Percentiles rank a stretch among this genome's conserved stretches.
Evolutionary conservation across 2,797 vertebrate genomes (phyloP).

Genomic region (Takifugu rubripes): DNA sequence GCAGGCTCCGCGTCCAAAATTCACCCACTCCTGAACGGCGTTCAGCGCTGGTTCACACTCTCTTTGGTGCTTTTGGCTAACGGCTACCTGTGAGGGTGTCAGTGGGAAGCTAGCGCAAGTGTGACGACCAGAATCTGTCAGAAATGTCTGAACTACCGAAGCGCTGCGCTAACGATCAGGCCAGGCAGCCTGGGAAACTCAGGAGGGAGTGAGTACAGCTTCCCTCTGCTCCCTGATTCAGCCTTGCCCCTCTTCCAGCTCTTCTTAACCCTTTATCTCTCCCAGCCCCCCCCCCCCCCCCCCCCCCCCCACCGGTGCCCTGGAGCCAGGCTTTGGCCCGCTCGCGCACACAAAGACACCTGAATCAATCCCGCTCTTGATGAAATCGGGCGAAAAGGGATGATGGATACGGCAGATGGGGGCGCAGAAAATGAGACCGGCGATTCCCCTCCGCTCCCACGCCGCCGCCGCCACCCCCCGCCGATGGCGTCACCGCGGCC

Average conservation of each 20-base stretch:
- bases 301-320: constrained; percentile 42
- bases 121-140: too few relatives aligned
- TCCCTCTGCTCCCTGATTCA: constrained; percentile 45
- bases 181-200: too few relatives aligned
- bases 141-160: too few relatives aligned
- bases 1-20: too few relatives aligned
- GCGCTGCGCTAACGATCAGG: too few relatives aligned
- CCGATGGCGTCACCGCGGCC: constrained; percentile 69
- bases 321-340: constrained; percentile 56
- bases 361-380: constrained; percentile 62
- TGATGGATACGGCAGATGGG: constrained; percentile 53
- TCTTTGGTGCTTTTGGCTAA: too few relatives aligned
- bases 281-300: constrained; percentile 36
- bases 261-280: constrained; percentile 51
- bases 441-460: constrained; percentile 70
- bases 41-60: too few relatives aligned
- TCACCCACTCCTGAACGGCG: too few relatives aligned
- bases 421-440: constrained; percentile 62
- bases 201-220: too few relatives aligned
- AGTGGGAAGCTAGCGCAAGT: too few relatives aligned
- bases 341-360: constrained; percentile 18
- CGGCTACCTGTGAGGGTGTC: too few relatives aligned
- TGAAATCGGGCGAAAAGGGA: constrained; percentile 66
- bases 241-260: constrained; percentile 17
- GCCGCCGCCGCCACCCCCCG: constrained; percentile 55